A percentile compares a stretch with the other conserved stretches of the same genome.
Conservation (phyloP, 2,113 vertebrate species). For the Penelope pileata region DNA sequence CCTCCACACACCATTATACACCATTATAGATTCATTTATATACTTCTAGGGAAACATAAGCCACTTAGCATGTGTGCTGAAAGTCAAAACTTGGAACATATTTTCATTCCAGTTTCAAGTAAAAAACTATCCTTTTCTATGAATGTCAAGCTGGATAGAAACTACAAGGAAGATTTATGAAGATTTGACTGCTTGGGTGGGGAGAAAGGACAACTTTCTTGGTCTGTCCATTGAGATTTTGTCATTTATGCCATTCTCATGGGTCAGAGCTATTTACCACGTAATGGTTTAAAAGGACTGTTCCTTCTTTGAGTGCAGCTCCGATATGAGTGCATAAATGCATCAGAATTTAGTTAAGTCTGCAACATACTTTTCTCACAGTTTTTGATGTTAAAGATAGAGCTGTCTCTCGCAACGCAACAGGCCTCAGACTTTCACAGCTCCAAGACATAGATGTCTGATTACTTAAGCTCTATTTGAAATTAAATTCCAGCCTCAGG, state of each 20-base stretch:
- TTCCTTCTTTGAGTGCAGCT: not conserved
- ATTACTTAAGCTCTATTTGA: constrained; percentile 72
- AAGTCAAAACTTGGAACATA: not conserved
- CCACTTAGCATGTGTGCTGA: not conserved
- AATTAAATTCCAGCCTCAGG: constrained; percentile 74
- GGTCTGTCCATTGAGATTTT: not conserved
- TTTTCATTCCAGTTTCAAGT: not conserved
- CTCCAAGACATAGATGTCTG: constrained; percentile 71
- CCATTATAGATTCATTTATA: not conserved
- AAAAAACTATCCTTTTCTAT: not conserved
- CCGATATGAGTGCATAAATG: not conserved
- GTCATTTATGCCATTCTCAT: not conserved
- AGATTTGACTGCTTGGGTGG: not conserved
- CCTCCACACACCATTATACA: too few relatives aligned
- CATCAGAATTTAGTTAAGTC: constrained; percentile 1
- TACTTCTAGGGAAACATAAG: not conserved
- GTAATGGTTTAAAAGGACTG: not conserved
- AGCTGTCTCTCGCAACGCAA: constrained; percentile 47
- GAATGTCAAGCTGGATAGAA: not conserved
- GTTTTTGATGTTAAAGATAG: constrained; percentile 68
- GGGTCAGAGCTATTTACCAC: not conserved
- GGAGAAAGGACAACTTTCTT: not conserved
- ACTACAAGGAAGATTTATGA: not conserved
- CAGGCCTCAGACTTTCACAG: constrained; percentile 60
- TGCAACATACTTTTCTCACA: constrained; percentile 13